Base-by-base conservation (phyloP, 2,888 invertebrate genomes). In the Tanaodytes sp. region DNA sequence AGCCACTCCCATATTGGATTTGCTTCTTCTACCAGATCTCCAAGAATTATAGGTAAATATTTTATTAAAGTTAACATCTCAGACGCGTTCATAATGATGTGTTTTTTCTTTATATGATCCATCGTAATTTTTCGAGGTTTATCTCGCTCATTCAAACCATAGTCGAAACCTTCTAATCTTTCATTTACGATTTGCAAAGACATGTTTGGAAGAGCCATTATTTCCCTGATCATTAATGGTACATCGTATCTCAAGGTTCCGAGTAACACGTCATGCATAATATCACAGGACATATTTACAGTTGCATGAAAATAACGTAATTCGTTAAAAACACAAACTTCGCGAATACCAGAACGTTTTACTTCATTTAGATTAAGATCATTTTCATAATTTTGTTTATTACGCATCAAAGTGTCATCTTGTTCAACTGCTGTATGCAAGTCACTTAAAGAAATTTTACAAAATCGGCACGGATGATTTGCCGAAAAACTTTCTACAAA, bases 201-300 rank as follows among this genome's bases (percentile, higher is more conserved):
- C 0, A 19, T 14, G 1, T 52, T 42, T 0, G 9, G 1, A 1
- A 2, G 6, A 2, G 14, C 5, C 1, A 52, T 18, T 12, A 52
- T 2, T 14, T 14, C 0, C 9, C 31, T 40, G 15, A 52, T n/a
- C 1, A 52, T 1, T 19, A 52, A 31, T 2, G 52, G 6, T 12
- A 33, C 5, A n/a, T 73, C 72, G 48, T 66, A 64, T n/a, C 62
- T 36, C 31, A 30, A 31, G 12, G 62, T 27, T 6, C 72, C 74
- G 8, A 66, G 36, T 8, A 58, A 46, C 14, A 66, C 3, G 42
- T 73, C 73, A 39, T 73, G 72, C 68, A 72, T 72, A n/a, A 74
- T 14, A 66, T 74, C 73, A 37, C 11, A 43, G 9, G 55, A 55
- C 6, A 15, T 5, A 27, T 55, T 55, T 45, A 33, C 37, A 6